Base-by-base conservation (phyloP, 2,797 vertebrate species). In the Carduelis carduelis region DNA sequence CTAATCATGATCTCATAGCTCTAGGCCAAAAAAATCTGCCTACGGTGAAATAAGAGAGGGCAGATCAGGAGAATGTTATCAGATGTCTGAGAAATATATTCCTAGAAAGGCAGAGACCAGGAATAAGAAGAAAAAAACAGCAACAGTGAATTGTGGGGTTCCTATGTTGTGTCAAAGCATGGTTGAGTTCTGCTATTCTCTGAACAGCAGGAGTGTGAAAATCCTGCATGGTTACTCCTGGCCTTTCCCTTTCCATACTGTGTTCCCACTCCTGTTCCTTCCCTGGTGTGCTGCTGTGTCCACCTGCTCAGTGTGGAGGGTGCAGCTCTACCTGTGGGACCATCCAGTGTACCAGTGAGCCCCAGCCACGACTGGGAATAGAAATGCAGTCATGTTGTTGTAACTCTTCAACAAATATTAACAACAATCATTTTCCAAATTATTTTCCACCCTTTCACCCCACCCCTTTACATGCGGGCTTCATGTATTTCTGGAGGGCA, bases 201-300 rank as follows among this genome's bases (percentile, higher is more conserved):
- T 64, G n/a, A 88, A 46, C 34, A 80, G 35, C 43, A 69, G n/a
- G n/a, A 82, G 19, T 26, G 24, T 65, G 59, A 79, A 64, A 59
- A 37, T 63, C 63, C 28, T 52, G 20, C 22, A 2, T 64, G 32
- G 27, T 53, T 56, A 27, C 27, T 50, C n/a, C 28, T 26, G 43
- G 24, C 37, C 46, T 76, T 75, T 64, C 14, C 52, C 35, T 41
- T 81, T 49, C 75, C 44, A 13, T 39, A 6, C 0, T 0, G 8
- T n/a, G 5, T 63, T 79, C n/a, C 0, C 0, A 5, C 8, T 65
- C 41, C 34, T 24, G 3, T 46, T 79, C 64, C 32, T 77, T 35
- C 34, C 46, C 7, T n/a, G 32, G 14, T 2, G 20, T n/a, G 21
- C 9, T 8, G 26, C 2, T 0, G 10, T 57, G 43, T 19, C 64